phyloP scores from a whole-genome alignment of 2,888 invertebrate genomes.

The Lingula anatina region DNA sequence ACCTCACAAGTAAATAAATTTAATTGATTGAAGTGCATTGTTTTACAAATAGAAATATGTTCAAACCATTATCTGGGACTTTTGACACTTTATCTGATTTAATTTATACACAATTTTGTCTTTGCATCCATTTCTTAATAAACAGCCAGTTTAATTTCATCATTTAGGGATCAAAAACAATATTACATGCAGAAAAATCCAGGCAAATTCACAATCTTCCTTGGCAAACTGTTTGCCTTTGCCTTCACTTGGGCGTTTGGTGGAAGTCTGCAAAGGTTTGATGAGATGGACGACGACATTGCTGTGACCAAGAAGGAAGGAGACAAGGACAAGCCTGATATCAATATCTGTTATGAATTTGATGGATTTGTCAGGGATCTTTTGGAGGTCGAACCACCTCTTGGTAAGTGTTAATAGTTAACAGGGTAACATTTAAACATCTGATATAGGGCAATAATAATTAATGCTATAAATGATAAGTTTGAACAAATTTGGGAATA shows the following conservation, averaged over 20 bases:
- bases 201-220: conserved; percentile 29
- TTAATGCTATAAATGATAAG: no score
- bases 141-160: no score
- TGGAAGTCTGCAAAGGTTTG: conserved; percentile 42
- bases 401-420: conserved; percentile 27
- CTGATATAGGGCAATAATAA: no score
- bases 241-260: conserved; percentile 51
- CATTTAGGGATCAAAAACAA: no score
- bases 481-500: no score
- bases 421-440: no score
- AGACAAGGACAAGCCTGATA: conserved; percentile 20
- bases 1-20: no score
- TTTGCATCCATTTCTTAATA: not conserved
- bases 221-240: conserved; percentile 50
- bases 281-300: conserved; percentile 44
- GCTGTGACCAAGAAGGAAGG: conserved; percentile 22
- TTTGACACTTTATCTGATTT: not conserved
- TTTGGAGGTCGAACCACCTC: conserved; percentile 49
- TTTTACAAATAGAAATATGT: no score
- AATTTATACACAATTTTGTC: not conserved
- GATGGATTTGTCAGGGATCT: conserved; percentile 48
- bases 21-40: no score
- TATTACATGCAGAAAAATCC: conserved; percentile 48
- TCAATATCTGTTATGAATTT: conserved; percentile 50
- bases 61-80: no score